Evolutionary conservation across 1,140 invertebrate genomes (phyloP), one percentile per base, ranked within the genome.

Genomic region (Onthophagus taurus): DNA sequence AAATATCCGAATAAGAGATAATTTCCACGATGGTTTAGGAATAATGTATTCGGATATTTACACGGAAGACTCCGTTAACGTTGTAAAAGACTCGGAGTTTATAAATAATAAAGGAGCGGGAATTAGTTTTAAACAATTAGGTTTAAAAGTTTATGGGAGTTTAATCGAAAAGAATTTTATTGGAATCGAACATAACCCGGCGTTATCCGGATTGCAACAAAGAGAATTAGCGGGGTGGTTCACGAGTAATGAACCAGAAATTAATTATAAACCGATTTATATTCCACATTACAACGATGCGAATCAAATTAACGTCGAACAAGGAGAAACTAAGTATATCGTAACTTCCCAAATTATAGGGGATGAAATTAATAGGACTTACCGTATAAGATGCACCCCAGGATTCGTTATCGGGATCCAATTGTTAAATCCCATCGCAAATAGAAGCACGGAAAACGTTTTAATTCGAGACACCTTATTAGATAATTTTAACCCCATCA

Each of bases 141-240:
- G 90, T 44, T 69, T 94, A 9, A 79, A 78, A 53, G 77, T 94
- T 20, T 74, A 79, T 37, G 81, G 80, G 29, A 81, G 81, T 5
- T 65, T 71, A 9, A 82, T 95, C 34, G 83, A 87, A 61, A 81
- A 87, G 41, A 99, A 97, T 63, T 74, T 76, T 34, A 72, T 85
- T 33, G 96, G 94, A 1, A 84, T 99, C 50, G 78, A 83, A 44
- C 95, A 98, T 59, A 85, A 98, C 71, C 89, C 94, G 2, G 82
- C 83, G 8, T 71, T 97, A 31, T 81, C 84, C 6, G 80, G 83
- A 6, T 57, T 81, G 3, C 81, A 93, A 58, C 90, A 95, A 63
- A 74, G 87, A 64, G 92, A 97, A 71, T 74, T 97, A 36, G 81
- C 89, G 6, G 89, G 90, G 1, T 96, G 93, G 93, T 88, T 93